Evolutionary conservation across 2,113 vertebrate species (phyloP), one percentile per base, ranked within the genome.

Genomic region (Ameiurus melas): DNA sequence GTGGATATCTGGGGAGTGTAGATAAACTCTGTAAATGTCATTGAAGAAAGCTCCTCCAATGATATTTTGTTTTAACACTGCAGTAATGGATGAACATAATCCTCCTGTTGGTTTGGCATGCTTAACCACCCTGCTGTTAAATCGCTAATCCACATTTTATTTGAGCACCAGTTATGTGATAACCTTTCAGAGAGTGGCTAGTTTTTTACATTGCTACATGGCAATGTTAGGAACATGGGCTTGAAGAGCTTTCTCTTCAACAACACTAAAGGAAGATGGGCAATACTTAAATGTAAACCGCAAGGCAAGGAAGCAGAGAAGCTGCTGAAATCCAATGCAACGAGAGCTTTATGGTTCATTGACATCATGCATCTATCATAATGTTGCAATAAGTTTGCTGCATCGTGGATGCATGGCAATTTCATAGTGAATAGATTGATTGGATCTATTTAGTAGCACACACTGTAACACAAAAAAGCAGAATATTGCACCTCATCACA

Each of bases 1-100:
- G n/a, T 30, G 55, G 64, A n/a, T n/a, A 79, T 85, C 73, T 85
- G 71, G 58, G 19, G 60, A 84, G 30, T 62, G 22, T 25, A 57
- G 83, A 84, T 79, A 88, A 85, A 60, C 64, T 78, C 22, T n/a
- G 30, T 33, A 85, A 85, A 85, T 78, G 73, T 84, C 83, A 78
- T 9, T n/a, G 58, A 62, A 33, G 81, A 79, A 84, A 78, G 57
- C 43, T 68, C 16, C 47, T 30, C n/a, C 51, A 25, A 16, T 79
- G 71, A 25, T 77, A 68, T 88, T 77, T 79, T 85, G 87, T 78
- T 78, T 84, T 22, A 88, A 84, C 43, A 57, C 51, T 14, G 13
- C 58, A 27, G 53, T 88, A 83, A 64, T 84, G 81, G 57, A 77
- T 64, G 70, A 64, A 84, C n/a, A 19, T 77, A 88, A 87, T 87